phyloP scores from a whole-genome alignment of 35 echinoderm and acorn worm species.

The Ophiothrix spiculata region DNA sequence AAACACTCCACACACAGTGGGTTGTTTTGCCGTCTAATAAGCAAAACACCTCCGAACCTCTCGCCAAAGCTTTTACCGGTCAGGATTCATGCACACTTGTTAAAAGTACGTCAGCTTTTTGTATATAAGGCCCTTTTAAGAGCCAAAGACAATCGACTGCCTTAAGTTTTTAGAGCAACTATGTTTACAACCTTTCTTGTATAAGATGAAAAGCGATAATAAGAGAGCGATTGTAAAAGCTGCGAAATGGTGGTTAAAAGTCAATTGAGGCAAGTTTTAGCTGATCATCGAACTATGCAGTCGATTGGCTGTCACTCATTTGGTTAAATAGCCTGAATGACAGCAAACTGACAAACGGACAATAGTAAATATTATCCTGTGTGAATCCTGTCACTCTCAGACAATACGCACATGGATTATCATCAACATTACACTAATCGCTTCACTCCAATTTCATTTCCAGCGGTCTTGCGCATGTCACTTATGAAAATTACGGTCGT shows the following conservation, averaged over 20 bases:
- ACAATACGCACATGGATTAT: neutral
- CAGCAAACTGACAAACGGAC: conserved; percentile 30
- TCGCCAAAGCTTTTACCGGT: neutral
- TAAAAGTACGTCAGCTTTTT: neutral
- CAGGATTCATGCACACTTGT: neutral
- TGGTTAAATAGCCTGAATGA: neutral
- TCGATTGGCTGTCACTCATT: conserved; percentile 42
- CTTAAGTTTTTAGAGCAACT: neutral
- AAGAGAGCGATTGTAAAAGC: neutral
- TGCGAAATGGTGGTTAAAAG: neutral
- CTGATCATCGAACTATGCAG: neutral
- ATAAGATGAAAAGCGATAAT: neutral
- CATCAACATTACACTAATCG: neutral
- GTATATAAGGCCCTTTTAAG: neutral
- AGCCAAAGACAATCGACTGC: neutral
- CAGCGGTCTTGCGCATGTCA: neutral
- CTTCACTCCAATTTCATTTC: neutral
- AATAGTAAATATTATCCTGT: conserved; percentile 42
- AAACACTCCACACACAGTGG: neutral
- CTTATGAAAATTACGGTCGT: neutral
- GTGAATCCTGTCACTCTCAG: conserved; percentile 1
- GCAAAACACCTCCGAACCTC: conserved; percentile 2
- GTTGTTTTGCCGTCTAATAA: neutral
- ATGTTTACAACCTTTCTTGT: neutral
- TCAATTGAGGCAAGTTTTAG: neutral